Conservation (phyloP, 53 echinoderm and acorn worm species). For the Arbacia lixula region DNA sequence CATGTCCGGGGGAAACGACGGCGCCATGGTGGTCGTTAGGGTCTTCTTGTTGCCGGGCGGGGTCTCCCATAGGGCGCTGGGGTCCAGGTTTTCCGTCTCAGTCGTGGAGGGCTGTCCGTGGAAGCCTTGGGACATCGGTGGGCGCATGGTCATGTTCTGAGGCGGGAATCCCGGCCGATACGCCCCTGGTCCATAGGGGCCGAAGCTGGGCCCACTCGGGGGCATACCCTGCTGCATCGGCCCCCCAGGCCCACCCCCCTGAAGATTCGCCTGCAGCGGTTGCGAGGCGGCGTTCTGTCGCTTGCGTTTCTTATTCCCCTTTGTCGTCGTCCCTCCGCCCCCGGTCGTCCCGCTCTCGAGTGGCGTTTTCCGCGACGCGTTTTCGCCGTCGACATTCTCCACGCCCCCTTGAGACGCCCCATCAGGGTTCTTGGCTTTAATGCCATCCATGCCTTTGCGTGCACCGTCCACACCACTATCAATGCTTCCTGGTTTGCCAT, state of each 20-base stretch:
- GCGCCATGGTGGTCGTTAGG: constrained; percentile 70
- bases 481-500: constrained; percentile 42
- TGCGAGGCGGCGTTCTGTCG: constrained; percentile 79
- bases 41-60: constrained; percentile 89
- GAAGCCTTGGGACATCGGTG: constrained; percentile 68
- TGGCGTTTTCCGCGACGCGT: constrained; percentile 46
- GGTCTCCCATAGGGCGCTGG: constrained; percentile 97
- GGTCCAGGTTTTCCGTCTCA: constrained; percentile 98
- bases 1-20: constrained; percentile 68
- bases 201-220: constrained; percentile 85
- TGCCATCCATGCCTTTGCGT: constrained; percentile 23
- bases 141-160: constrained; percentile 87
- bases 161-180: constrained; percentile 82
- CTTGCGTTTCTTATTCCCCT: constrained; percentile 77
- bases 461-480: constrained; percentile 38
- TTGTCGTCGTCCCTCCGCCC: constrained; percentile 36
- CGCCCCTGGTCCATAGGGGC: constrained; percentile 77
- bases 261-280: constrained; percentile 84
- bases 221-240: constrained; percentile 81
- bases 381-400: constrained; percentile 20
- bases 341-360: constrained; percentile 41
- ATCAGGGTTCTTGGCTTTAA: constrained; percentile 58
- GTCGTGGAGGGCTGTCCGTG: constrained; percentile 77
- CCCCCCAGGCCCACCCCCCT: constrained; percentile 68
- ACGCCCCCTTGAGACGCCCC: constrained; percentile 52